Evolutionary conservation across 2,888 invertebrate genomes (phyloP).

Genomic region (Tridacna crocea): DNA sequence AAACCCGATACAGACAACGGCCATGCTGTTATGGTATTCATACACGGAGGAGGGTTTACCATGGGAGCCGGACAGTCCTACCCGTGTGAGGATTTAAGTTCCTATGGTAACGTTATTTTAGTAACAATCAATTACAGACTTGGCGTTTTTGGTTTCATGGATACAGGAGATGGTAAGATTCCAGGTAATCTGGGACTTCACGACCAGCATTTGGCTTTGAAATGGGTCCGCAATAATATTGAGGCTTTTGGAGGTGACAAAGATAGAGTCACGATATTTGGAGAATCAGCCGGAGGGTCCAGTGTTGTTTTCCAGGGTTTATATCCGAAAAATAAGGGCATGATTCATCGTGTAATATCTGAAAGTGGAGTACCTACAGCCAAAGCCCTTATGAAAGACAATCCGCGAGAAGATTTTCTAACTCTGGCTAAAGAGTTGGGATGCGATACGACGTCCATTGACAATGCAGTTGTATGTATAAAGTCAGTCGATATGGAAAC

Average conservation of each 20-base stretch:
- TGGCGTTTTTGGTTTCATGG: conserved; percentile 97
- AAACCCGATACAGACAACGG: conserved; percentile 15
- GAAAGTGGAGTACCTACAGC: conserved; percentile 63
- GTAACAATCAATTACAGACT: conserved; percentile 96
- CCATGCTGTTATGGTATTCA: conserved; percentile 93
- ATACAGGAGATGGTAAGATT: conserved; percentile 90
- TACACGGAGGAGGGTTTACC: conserved; percentile 97
- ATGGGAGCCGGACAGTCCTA: conserved; percentile 89
- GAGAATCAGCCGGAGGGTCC: conserved; percentile 74
- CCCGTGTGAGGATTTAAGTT: conserved; percentile 12
- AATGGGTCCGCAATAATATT: conserved; percentile 97
- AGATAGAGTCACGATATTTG: conserved; percentile 72
- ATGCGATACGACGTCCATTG: conserved; percentile 8
- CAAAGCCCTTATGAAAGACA: background rate
- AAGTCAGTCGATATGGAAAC: background rate
- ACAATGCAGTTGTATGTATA: conserved; percentile 22
- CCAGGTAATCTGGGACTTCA: conserved; percentile 96
- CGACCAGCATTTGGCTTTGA: conserved; percentile 96
- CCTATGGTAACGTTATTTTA: conserved; percentile 87
- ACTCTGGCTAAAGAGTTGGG: conserved; percentile 13
- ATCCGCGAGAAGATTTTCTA: conserved; percentile 1
- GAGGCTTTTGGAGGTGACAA: conserved; percentile 73
- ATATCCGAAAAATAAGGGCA: conserved; percentile 65
- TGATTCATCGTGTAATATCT: conserved; percentile 73
- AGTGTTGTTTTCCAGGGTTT: conserved; percentile 69